These are phyloP conservation scores for Vulpes ferrilata DNA, from an alignment of 2,113 vertebrate species.

Conservation along the genomic window DNA sequence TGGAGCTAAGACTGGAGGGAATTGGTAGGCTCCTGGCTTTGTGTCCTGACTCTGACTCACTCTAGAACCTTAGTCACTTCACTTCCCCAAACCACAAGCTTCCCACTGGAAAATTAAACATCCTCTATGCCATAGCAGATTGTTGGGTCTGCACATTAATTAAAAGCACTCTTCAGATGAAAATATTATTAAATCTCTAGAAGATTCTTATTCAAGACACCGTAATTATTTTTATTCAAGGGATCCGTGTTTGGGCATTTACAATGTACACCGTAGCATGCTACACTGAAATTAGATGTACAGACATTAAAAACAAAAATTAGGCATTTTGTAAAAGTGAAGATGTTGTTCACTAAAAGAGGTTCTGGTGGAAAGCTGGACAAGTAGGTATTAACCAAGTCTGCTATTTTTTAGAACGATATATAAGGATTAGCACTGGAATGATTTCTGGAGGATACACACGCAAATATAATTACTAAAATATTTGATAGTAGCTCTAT, in stretches of 20 bases:
- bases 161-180: slow-evolving; percentile 26
- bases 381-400: background rate
- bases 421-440: background rate
- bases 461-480: slow-evolving; percentile 3
- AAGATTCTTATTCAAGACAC: slow-evolving; percentile 43
- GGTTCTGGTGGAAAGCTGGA: background rate
- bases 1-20: background rate
- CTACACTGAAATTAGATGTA: slow-evolving; percentile 34
- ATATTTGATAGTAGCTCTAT: background rate
- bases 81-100: background rate
- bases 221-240: slow-evolving; percentile 36
- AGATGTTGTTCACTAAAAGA: background rate
- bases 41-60: background rate
- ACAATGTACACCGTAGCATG: background rate
- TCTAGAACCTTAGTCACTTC: background rate
- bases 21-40: background rate
- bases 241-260: background rate
- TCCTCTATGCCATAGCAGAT: background rate
- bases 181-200: slow-evolving; percentile 51
- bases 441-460: background rate
- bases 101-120: slow-evolving; percentile 33
- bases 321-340: background rate
- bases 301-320: slow-evolving; percentile 10
- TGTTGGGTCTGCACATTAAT: background rate
- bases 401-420: background rate